Evolutionary conservation across 1,140 invertebrate genomes (phyloP).

Genomic region (Euura lappo): DNA sequence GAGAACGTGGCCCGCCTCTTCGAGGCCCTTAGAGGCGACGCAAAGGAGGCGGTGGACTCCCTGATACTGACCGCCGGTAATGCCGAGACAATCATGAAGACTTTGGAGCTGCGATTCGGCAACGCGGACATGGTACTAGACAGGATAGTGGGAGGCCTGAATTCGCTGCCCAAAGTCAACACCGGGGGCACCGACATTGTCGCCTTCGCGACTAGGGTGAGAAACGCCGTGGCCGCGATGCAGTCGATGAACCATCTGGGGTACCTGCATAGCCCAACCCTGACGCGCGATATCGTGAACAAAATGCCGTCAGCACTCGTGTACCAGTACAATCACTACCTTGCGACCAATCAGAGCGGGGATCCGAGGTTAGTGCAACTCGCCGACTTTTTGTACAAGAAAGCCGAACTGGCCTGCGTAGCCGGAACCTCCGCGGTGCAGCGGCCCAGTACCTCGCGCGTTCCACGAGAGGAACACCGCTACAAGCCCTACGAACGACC

Average conservation of each 20-base stretch:
- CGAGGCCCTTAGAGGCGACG: too few relatives aligned
- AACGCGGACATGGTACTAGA: neutral
- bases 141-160: neutral
- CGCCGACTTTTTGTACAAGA: neutral
- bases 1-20: too few relatives aligned
- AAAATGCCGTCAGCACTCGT: conserved; percentile 18
- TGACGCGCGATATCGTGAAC: conserved; percentile 18
- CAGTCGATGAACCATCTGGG: conserved; percentile 21
- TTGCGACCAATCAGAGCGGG: neutral
- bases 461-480: neutral
- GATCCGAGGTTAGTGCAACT: neutral
- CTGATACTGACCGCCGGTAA: neutral
- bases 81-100: neutral
- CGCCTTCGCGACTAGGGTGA: conserved; percentile 25
- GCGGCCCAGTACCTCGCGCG: neutral
- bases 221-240: conserved; percentile 24
- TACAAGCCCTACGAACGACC: neutral
- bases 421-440: neutral
- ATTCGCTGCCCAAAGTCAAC: neutral
- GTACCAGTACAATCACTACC: neutral
- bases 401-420: neutral
- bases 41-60: too few relatives aligned
- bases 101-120: neutral
- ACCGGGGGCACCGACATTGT: conserved; percentile 10
- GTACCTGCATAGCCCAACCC: conserved; percentile 26